Evolutionary conservation across 2,888 invertebrate species (phyloP), one percentile per base, ranked within the genome.

Genomic region (Drosophila kambysellisi): DNA sequence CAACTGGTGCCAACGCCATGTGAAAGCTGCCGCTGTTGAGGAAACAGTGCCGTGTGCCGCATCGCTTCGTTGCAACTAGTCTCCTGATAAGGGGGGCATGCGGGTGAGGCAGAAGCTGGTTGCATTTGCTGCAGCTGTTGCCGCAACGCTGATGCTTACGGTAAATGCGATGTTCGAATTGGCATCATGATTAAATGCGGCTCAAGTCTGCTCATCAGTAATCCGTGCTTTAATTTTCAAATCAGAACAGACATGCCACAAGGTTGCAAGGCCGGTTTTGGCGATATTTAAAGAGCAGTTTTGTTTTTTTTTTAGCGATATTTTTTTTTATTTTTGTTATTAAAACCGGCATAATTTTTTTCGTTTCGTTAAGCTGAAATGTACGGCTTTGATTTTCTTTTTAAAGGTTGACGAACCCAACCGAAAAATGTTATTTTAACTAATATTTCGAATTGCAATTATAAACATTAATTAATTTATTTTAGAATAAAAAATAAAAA

Each of bases 1-100:
- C 66, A 91, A 91, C 88, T 77, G 92, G 92, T 43, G 86, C 90
- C 37, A 92, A 76, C 29, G 92, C 92, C 76, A 90, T 88, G 59
- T 91, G 90, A 68, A 92, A 93, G 70, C 88, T 89, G 66, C 91
- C 92, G 61, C 91, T 88, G 65, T 91, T 86, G 9, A 80, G 51
- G 35, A 88, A 88, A 74, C 84, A 81, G 7, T 59, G 51, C 7
- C 84, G 78, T 37, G 78, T 86, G 9, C 80, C 88, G 0, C 71
- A 51, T 32, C 17, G 30, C 30, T 41, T 50, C 37, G 12, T n/a
- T 29, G 41, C 41, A 7, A 30, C 20, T 5, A 3, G 30, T 3
- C 30, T 20, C n/a, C 20, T 41, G 32, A 5, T 20, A 32, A 32
- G 20, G n/a, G n/a, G 5, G 4, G 30, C n/a, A 5, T 30, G 30